Percentiles rank a stretch among this genome's conserved stretches.
Conservation (phyloP, 2,797 vertebrate species). For the Hephaestus fuliginosus region DNA sequence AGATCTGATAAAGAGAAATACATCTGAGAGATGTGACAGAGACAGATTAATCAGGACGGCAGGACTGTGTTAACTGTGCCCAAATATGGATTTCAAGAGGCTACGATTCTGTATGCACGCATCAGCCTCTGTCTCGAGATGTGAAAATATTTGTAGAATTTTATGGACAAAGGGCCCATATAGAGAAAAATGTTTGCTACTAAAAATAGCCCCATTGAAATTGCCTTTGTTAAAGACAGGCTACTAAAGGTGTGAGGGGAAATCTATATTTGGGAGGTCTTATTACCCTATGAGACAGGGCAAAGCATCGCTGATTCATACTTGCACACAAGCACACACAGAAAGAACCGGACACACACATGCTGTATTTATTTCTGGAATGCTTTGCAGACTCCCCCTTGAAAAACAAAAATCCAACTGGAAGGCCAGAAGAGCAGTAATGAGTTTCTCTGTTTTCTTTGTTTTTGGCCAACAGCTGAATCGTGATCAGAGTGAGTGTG, state of each 20-base stretch:
- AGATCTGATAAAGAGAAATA: constrained; percentile 62
- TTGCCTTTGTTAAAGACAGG: background rate
- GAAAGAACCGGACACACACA: background rate
- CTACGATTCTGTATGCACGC: background rate
- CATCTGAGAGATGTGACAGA: constrained; percentile 42
- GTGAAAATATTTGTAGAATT: constrained; percentile 8
- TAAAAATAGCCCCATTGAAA: background rate
- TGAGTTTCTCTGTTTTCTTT: constrained; percentile 76
- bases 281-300: constrained; percentile 12
- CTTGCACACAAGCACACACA: constrained; percentile 13
- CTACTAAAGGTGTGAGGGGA: background rate
- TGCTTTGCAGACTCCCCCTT: constrained; percentile 37
- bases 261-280: constrained; percentile 17
- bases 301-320: constrained; percentile 35
- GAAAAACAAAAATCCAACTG: constrained; percentile 50
- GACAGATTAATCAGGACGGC: constrained; percentile 42
- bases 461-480: constrained; percentile 78
- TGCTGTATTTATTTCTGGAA: constrained; percentile 48
- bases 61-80: constrained; percentile 12
- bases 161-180: background rate
- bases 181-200: background rate
- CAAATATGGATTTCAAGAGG: constrained; percentile 27
- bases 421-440: constrained; percentile 71
- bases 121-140: background rate
- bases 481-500: constrained; percentile 66